A percentile compares a stretch with the other conserved stretches of the same genome.
Evolutionary conservation across 2,113 vertebrate genomes (phyloP).

Genomic region (Edolisoma coerulescens): DNA sequence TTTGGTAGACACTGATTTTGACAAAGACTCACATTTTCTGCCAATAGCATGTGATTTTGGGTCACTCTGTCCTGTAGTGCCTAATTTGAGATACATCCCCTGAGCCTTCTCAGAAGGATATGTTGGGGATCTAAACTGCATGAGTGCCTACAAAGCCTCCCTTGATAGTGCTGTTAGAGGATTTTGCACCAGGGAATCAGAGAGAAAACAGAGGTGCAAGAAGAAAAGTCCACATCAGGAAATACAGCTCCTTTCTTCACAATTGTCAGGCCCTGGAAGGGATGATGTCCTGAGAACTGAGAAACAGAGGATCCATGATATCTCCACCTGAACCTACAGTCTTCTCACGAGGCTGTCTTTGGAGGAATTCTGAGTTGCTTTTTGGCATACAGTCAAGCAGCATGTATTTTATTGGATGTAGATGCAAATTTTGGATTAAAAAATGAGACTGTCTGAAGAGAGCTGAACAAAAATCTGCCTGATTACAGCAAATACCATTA

Average conservation of each 20-base stretch:
- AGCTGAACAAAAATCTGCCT: neutral
- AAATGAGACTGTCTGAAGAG: neutral
- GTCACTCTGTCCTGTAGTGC: neutral
- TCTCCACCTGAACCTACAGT: neutral
- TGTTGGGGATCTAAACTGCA: neutral
- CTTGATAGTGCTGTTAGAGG: neutral
- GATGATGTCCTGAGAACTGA: neutral
- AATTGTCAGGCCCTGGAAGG: neutral
- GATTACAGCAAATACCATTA: neutral
- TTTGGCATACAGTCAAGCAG: neutral
- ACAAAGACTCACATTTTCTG: neutral
- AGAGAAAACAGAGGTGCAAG: neutral
- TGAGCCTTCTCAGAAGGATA: neutral
- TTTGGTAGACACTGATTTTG: neutral
- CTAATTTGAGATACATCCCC: neutral
- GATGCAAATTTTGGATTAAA: conserved; percentile 10
- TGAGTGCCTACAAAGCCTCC: neutral
- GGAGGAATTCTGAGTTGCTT: neutral
- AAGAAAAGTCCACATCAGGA: neutral
- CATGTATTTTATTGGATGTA: neutral
- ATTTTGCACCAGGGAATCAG: neutral
- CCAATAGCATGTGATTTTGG: neutral
- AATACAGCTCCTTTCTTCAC: neutral
- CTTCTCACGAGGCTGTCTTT: neutral
- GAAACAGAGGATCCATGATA: neutral